Evolutionary conservation across 2,113 vertebrate genomes (phyloP).

Genomic region (Cichladusa arquata): DNA sequence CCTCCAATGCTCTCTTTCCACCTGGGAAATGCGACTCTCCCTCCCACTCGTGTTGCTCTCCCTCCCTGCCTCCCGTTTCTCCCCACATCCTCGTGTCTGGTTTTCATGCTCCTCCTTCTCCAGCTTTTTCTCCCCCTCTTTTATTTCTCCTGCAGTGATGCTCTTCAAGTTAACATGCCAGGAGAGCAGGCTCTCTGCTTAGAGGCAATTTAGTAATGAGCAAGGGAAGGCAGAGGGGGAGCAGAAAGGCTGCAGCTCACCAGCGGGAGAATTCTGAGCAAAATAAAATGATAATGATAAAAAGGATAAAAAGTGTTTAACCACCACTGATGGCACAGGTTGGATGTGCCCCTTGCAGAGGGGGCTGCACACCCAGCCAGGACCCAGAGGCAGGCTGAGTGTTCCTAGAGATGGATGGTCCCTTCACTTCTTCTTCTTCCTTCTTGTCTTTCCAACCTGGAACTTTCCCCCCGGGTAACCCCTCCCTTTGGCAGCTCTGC

Average conservation of each 20-base stretch:
- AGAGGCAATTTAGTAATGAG: neutral
- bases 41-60: neutral
- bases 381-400: neutral
- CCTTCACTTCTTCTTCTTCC: neutral
- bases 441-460: neutral
- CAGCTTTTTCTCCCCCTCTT: neutral
- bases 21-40: neutral
- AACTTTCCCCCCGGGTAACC: neutral
- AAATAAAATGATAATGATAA: neutral
- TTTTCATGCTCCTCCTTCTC: neutral
- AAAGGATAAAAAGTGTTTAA: neutral
- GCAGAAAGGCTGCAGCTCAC: neutral
- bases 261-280: neutral
- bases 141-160: neutral
- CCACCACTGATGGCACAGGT: neutral
- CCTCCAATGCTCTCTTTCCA: neutral
- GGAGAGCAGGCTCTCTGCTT: neutral
- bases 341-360: neutral
- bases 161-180: neutral
- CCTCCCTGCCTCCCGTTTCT: neutral
- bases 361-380: neutral
- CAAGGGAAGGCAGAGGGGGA: neutral
- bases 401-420: neutral
- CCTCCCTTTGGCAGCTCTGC: neutral
- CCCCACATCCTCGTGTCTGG: neutral